These are phyloP conservation scores for Heliconius congener DNA, from an alignment of 1,140 invertebrate genomes.

Conservation along the genomic window DNA sequence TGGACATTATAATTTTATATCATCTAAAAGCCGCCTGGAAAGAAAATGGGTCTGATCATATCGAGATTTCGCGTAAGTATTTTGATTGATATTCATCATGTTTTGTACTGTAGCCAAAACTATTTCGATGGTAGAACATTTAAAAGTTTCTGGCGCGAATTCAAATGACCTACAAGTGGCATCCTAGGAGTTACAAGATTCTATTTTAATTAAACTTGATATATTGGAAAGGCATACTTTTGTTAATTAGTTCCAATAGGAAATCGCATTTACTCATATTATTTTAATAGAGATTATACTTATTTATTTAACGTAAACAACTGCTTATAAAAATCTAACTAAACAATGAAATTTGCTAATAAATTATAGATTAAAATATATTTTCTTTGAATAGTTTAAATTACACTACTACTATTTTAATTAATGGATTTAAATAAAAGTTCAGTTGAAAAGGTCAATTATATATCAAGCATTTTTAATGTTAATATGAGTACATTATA, in stretches of 20 bases:
- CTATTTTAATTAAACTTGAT: conserved; percentile 28
- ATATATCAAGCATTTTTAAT: background rate
- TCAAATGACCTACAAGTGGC: conserved; percentile 54
- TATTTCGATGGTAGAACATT: conserved; percentile 59
- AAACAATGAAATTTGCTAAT: background rate
- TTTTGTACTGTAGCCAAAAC: conserved; percentile 64
- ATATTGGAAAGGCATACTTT: background rate
- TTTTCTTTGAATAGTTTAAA: background rate
- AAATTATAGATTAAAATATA: background rate
- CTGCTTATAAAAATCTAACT: background rate
- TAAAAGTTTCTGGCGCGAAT: conserved; percentile 56
- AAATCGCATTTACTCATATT: background rate
- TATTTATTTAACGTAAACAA: background rate
- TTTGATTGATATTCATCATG: conserved; percentile 50
- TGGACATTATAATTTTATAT: conserved; percentile 15
- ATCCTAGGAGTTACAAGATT: conserved; percentile 11
- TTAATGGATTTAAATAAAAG: background rate
- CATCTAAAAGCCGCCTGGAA: conserved; percentile 22
- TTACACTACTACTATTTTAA: background rate
- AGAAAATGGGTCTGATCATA: conserved; percentile 69
- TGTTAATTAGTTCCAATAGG: background rate
- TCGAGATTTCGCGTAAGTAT: conserved; percentile 64
- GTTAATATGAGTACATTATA: conserved; percentile 7
- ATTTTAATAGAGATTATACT: background rate
- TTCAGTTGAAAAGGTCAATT: background rate